A percentile compares a stretch with the other conserved stretches of the same genome.
These are phyloP conservation scores for Anagrus nilaparvatae DNA, from an alignment of 1,140 invertebrate genomes.

Conservation along the genomic window DNA sequence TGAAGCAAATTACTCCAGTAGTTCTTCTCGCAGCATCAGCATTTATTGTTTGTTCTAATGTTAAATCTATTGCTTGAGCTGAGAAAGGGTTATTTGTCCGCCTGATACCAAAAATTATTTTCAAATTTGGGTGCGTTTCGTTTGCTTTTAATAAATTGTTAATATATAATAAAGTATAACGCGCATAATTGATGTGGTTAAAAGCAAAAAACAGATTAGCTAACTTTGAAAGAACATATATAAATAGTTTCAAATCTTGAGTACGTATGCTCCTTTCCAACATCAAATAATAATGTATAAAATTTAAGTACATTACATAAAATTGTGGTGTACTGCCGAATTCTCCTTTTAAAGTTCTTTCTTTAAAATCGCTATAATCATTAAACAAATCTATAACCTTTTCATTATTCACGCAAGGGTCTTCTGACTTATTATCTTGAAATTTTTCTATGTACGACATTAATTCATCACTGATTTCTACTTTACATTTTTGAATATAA, in stretches of 20 bases:
- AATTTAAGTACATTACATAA: conserved; percentile 22
- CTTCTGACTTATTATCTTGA: too few species aligned
- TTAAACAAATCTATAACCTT: conserved; percentile 17
- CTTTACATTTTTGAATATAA: too few species aligned
- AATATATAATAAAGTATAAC: conserved; percentile 19
- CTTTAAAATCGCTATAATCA: conserved; percentile 20
- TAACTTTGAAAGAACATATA: conserved; percentile 24
- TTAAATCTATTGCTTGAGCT: conserved; percentile 20
- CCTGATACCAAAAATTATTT: conserved; percentile 18
- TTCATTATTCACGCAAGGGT: too few species aligned
- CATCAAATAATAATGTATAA: conserved; percentile 26
- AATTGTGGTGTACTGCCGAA: conserved; percentile 30
- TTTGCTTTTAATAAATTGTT: conserved; percentile 17
- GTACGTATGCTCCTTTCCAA: conserved; percentile 15
- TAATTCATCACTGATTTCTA: too few species aligned
- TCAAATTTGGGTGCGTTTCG: conserved; percentile 24
- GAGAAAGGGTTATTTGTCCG: conserved; percentile 21
- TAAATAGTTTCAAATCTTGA: conserved; percentile 17
- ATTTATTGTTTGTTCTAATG: conserved; percentile 26
- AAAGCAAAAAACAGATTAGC: conserved; percentile 27
- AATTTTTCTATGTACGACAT: too few species aligned
- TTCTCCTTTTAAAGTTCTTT: conserved; percentile 20
- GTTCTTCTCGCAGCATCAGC: conserved; percentile 20
- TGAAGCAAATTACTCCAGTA: conserved; percentile 18
- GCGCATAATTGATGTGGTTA: conserved; percentile 30